phyloP scores from a whole-genome alignment of 2,888 invertebrate species.

The Lymantria monacha region DNA sequence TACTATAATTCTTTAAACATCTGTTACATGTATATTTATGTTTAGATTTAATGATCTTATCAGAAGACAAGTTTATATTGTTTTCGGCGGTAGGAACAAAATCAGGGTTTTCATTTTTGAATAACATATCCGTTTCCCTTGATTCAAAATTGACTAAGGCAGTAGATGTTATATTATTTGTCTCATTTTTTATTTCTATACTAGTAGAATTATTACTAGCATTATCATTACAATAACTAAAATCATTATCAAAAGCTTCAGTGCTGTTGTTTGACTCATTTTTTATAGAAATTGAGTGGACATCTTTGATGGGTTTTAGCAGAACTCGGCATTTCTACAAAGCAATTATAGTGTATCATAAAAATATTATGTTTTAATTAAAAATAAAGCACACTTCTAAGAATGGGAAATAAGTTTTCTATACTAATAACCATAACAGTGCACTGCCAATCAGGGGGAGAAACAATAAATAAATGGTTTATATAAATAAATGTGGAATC shows the following conservation, averaged over 20 bases:
- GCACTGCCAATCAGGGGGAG: too few relatives aligned
- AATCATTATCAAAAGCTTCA: neutral
- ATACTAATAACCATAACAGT: too few relatives aligned
- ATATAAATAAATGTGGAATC: too few relatives aligned
- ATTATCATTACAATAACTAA: neutral
- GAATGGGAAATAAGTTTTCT: too few relatives aligned
- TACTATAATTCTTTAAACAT: slow-evolving; percentile 6
- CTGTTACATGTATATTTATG: neutral
- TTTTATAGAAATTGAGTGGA: neutral
- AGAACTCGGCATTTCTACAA: neutral
- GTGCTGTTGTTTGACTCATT: neutral
- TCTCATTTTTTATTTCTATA: neutral
- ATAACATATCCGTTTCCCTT: neutral
- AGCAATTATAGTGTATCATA: neutral
- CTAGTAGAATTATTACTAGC: neutral
- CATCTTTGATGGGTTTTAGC: neutral
- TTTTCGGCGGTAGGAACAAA: neutral
- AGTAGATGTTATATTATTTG: neutral
- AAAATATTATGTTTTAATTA: too few relatives aligned
- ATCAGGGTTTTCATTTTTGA: neutral
- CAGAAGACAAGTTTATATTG: neutral
- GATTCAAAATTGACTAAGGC: neutral
- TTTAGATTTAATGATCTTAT: neutral
- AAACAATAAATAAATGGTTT: too few relatives aligned
- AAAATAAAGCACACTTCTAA: too few relatives aligned